Evolutionary conservation across 92 coral and sea anemone species (phyloP), one percentile per base, ranked within the genome.

Genomic region (Bergia sp.): DNA sequence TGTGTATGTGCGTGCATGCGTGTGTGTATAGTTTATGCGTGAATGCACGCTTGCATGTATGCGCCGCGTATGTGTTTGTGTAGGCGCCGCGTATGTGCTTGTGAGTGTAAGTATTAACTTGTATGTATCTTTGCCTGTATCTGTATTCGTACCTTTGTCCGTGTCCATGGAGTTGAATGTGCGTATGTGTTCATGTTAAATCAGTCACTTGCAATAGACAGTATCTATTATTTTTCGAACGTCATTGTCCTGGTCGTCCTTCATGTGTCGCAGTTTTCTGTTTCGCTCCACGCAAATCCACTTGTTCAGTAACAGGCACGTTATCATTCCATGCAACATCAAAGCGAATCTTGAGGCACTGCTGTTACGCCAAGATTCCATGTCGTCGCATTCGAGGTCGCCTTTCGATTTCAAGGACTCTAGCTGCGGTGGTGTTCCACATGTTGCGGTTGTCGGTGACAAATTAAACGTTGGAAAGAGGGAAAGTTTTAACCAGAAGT

Each of bases 371-470:
- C 79, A 83, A 41, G 79, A 15, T 43, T 80, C 87, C 87, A 65
- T 85, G 64, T 85, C 80, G 44, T 85, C 80, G 80, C 79, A 85
- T 77, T 71, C 71, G n/a, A 85, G 29, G 49, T 85, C 87, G 3
- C 73, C 71, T 18, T 45, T 37, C 11, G 87, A 37, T 67, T 83
- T 83, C 16, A 85, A 47, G 5, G 80, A 85, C 73, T 74, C 58
- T 50, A 86, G 61, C 61, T 53, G 61, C 61, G 61, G 12, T 53
- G 61, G 12, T 8, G 61, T 53, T 53, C 61, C 61, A 53, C 61
- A 53, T 47, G 79, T 9, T 41, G 78, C 53, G 82, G 82, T 53
- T 53, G 61, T 53, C 61, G 61, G 61, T 53, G 61, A 53, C 61
- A 53, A 53, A 29, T 29, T 29, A 29, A 29, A 53, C 61, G 4